Evolutionary conservation across 92 coral and sea anemone genomes (phyloP).

Genomic region (Micromussa lordhowensis): DNA sequence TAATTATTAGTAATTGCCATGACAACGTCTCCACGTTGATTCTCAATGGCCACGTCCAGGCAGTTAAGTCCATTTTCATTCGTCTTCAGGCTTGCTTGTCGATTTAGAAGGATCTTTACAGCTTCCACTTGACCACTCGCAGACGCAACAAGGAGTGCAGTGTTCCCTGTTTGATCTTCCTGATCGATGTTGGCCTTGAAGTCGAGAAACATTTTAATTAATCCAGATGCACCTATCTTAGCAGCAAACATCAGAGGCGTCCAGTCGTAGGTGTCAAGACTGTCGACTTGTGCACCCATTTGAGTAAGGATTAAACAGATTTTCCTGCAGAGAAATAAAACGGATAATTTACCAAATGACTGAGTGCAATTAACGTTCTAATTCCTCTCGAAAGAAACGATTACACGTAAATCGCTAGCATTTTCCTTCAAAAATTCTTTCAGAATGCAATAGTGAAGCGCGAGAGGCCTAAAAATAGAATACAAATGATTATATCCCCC

Average conservation of each 20-base stretch:
- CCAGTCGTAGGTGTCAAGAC: conserved; percentile 61
- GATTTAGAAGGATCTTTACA: conserved; percentile 63
- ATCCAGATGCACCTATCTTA: conserved; percentile 55
- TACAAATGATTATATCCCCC: too few species aligned
- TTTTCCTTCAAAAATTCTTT: not conserved
- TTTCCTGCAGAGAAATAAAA: conserved; percentile 35
- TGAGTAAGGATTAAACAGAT: conserved; percentile 61
- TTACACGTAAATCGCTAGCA: not conserved
- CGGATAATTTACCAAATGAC: not conserved
- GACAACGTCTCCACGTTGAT: conserved; percentile 47
- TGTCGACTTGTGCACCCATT: conserved; percentile 72
- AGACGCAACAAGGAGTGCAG: conserved; percentile 80
- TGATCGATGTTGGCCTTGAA: conserved; percentile 53
- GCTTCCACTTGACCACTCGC: conserved; percentile 54
- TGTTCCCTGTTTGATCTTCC: conserved; percentile 70
- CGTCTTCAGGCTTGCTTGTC: conserved; percentile 39
- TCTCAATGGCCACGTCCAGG: conserved; percentile 72
- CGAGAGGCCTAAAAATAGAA: too few species aligned
- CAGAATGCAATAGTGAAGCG: not conserved
- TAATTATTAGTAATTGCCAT: conserved; percentile 66
- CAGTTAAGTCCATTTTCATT: conserved; percentile 60
- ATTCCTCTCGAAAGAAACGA: not conserved
- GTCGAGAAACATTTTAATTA: conserved; percentile 64
- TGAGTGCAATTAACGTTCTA: not conserved
- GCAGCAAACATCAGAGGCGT: conserved; percentile 79